Evolutionary conservation across 2,113 vertebrate species (phyloP).

Genomic region (Ameiurus melas): DNA sequence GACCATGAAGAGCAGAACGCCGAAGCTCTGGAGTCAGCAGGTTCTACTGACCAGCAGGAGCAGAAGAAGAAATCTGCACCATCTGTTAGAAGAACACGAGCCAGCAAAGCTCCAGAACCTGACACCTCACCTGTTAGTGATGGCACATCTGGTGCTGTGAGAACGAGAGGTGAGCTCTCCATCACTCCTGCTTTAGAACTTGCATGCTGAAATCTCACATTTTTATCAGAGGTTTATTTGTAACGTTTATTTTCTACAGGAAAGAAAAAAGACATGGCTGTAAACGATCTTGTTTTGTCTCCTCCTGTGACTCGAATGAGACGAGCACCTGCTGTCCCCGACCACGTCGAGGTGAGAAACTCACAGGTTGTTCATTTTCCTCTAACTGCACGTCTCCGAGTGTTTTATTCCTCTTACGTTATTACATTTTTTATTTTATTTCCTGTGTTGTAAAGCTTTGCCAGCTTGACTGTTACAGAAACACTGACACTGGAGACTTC

Average conservation of each 20-base stretch:
- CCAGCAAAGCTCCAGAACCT: conserved; percentile 55
- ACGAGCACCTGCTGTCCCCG: conserved; percentile 34
- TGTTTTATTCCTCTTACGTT: neutral
- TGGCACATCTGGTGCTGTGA: conserved; percentile 76
- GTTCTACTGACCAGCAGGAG: conserved; percentile 14
- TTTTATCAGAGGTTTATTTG: neutral
- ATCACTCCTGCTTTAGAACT: neutral
- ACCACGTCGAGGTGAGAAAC: conserved; percentile 59
- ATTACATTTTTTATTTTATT: neutral
- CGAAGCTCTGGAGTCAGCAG: neutral
- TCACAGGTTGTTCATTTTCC: neutral
- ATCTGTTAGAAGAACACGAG: conserved; percentile 57
- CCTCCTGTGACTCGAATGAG: conserved; percentile 60
- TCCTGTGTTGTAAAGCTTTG: neutral
- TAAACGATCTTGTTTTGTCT: neutral
- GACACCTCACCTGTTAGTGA: conserved; percentile 59
- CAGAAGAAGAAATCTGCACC: neutral
- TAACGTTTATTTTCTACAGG: conserved; percentile 48
- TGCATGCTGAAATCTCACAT: neutral
- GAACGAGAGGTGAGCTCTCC: conserved; percentile 77
- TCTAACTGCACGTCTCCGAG: neutral
- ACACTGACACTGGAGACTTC: neutral
- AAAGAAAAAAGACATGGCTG: conserved; percentile 46
- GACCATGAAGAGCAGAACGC: neutral
- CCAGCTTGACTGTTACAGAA: neutral